Base-by-base conservation (phyloP, 2,797 vertebrate species). In the Jordanella pulchra region DNA sequence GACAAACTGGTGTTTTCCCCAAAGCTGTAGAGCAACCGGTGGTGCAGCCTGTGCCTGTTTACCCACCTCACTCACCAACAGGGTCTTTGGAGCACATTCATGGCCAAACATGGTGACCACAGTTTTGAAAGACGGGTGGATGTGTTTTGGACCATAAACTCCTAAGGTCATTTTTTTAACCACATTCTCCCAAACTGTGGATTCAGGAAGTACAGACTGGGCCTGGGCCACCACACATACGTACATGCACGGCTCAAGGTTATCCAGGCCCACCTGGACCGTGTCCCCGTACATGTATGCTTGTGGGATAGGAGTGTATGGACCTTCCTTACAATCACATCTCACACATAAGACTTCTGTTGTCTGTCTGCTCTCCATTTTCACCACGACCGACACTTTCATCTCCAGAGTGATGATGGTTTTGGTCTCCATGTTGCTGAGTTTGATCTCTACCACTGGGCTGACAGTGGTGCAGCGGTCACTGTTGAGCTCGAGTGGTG, bases 241-340 rank as follows among this genome's bases (percentile, higher is more conserved):
- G 67, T 98, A 99, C 97, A 97, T 98, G 69, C 97, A 96, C 1
- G 98, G 98, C 80, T 99, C 97, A 56, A 98, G 93, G 87, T 95
- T 96, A 77, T 98, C 95, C 87, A 99, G 86, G 45, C 95, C 94
- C 51, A 97, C 96, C 90, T 97, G 97, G 32, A 98, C 92, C 0
- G 94, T 97, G 91, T 99, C 97, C 45, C 97, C 96, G 0, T 94
- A 96, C 7, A 94, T 94, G 77, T 93, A 96, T 30, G 86, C 87
- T 55, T 95, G 93, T 25, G 95, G 93, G 78, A 97, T 69, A 0
- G 95, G 91, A 0, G 73, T 78, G 9, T 97, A 99, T 0, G 97
- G 97, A n/a, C 98, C 97, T 51, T 99, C 98, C 80, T 97, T 98
- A 32, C 93, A 83, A 76, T 98, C 96, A 0, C 97, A 97, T 67